Conservation (phyloP, 2,888 invertebrate species). For the Hoplodrina ambigua region DNA sequence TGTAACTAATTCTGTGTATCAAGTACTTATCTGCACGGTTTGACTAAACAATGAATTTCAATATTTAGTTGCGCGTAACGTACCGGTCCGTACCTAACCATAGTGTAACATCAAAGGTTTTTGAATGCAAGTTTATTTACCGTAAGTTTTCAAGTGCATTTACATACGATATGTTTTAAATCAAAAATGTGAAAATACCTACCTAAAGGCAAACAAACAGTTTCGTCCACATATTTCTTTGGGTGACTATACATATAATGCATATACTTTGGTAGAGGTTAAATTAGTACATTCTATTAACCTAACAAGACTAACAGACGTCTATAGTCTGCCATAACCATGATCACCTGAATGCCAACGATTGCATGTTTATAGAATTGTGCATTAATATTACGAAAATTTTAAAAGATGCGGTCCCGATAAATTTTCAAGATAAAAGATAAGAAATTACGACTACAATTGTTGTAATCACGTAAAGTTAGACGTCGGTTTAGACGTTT, state of each 20-base stretch:
- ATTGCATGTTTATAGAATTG: neutral
- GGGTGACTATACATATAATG: no score
- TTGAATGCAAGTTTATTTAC: neutral
- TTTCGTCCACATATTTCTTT: neutral
- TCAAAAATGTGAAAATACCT: neutral
- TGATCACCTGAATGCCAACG: neutral
- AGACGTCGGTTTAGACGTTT: neutral
- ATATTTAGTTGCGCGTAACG: neutral
- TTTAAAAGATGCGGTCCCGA: no score
- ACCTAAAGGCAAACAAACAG: neutral
- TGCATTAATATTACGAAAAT: no score
- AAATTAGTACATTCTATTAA: no score
- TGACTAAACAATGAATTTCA: constrained; percentile 24
- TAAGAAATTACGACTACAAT: neutral
- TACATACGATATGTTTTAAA: neutral
- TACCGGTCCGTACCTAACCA: neutral
- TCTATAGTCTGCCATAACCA: neutral
- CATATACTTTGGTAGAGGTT: no score
- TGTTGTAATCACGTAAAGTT: neutral
- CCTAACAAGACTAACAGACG: no score
- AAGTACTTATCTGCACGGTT: constrained; percentile 24
- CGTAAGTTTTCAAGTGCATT: neutral
- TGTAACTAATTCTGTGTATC: constrained; percentile 61
- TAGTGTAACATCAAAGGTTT: neutral
- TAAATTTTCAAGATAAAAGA: no score